Conservation (phyloP, 2,888 invertebrate species). For the Protodeltote pygarga region DNA sequence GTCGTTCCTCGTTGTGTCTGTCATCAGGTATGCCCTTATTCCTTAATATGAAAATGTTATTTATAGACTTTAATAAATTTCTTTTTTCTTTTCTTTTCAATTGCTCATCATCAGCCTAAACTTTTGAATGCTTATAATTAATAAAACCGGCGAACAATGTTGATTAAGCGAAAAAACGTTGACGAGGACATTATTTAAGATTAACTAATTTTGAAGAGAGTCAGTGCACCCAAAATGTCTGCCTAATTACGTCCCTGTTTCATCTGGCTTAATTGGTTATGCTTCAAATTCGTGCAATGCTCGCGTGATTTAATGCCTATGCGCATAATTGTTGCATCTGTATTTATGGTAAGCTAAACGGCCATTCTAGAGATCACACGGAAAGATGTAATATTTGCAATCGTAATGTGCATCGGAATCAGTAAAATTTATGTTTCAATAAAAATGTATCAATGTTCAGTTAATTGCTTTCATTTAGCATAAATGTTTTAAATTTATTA, state of each 20-base stretch:
- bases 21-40: neutral
- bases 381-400: slow-evolving; percentile 26
- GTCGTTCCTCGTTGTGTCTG: too few species aligned
- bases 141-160: too few species aligned
- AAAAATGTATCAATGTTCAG: slow-evolving; percentile 13
- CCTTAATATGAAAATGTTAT: too few species aligned
- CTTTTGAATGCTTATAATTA: neutral
- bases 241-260: slow-evolving; percentile 24
- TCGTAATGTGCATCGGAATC: slow-evolving; percentile 10
- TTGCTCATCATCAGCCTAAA: too few species aligned
- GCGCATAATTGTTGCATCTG: slow-evolving; percentile 11
- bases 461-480: slow-evolving; percentile 15
- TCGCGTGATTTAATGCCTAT: slow-evolving; percentile 26
- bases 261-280: slow-evolving; percentile 17
- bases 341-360: slow-evolving; percentile 31
- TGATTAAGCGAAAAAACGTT: too few species aligned
- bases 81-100: too few species aligned
- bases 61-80: too few species aligned
- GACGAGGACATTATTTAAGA: neutral
- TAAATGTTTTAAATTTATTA: slow-evolving; percentile 10
- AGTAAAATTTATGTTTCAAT: slow-evolving; percentile 19
- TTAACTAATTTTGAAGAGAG: neutral
- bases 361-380: slow-evolving; percentile 17
- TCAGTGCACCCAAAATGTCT: neutral
- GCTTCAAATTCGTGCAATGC: slow-evolving; percentile 20